Evolutionary conservation across 92 coral and sea anemone genomes (phyloP), one percentile per base, ranked within the genome.

Genomic region (Porites cylindrica): DNA sequence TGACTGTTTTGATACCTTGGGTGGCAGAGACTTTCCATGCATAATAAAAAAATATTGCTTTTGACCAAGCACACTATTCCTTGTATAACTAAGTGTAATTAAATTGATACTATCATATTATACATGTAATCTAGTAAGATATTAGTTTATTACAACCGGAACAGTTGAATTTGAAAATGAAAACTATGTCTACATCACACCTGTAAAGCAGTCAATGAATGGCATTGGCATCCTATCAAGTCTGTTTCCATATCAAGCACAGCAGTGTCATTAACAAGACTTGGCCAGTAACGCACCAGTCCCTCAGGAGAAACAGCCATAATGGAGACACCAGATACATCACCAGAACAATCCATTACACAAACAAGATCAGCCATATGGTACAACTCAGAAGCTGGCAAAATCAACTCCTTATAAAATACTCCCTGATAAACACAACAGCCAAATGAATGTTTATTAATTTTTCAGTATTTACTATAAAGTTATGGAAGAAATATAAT

Each of bases 281-380:
- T 93, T 1, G 99, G 98, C 99, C 99, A 97, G 69, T 97, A 95
- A 38, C 98, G 92, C 12, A 97, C 97, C 82, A 92, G 53, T 32
- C 99, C 99, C 69, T 97, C 99, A 32, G 98, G 99, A 18, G 99
- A 95, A 8, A 89, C 97, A 10, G 94, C 93, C 89, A 97, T 88
- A 11, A 97, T 84, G 10, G 98, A 92, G 0, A 93, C 92, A 52
- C 67, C 20, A 16, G 96, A 93, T 51, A 95, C 93, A 65, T 95
- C 98, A 38, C 89, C 81, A 13, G 86, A 80, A 32, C 84, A 78
- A 75, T 94, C 89, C 70, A 97, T 23, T 62, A 95, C 65, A 65
- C 96, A 86, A 1, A 97, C 97, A 62, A 97, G 94, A 76, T 91
- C 92, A 13, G 98, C 99, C 50, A 88, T 81, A 85, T 97, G 96